These are phyloP conservation scores for Rattus rattus DNA, from an alignment of 2,113 vertebrate genomes.

Conservation along the genomic window DNA sequence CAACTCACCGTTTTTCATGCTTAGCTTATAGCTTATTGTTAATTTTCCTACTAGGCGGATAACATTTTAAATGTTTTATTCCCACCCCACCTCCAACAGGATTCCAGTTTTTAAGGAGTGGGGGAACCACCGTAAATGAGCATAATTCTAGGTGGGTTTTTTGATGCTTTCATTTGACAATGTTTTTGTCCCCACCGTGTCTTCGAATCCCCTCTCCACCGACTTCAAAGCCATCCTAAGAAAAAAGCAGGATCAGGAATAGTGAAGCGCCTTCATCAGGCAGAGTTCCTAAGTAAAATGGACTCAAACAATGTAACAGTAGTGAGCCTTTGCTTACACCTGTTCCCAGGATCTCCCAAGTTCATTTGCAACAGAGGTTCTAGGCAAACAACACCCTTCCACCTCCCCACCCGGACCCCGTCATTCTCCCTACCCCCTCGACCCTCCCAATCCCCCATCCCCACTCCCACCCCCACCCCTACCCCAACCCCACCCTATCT, in stretches of 20 bases:
- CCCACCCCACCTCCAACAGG: background rate
- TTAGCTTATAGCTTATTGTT: background rate
- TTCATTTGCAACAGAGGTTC: background rate
- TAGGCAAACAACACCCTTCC: too few species aligned
- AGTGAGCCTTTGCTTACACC: background rate
- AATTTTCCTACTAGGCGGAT: background rate
- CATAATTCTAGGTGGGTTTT: background rate
- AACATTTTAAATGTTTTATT: background rate
- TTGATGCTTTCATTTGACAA: background rate
- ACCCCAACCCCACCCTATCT: too few species aligned
- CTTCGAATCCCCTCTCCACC: background rate
- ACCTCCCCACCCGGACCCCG: background rate
- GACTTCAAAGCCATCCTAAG: background rate
- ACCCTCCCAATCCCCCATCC: too few species aligned
- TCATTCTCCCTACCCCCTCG: too few species aligned
- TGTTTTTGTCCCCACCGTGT: background rate
- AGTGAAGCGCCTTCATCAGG: background rate
- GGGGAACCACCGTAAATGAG: background rate
- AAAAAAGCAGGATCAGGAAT: background rate
- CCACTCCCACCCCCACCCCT: too few species aligned
- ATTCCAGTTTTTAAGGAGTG: background rate
- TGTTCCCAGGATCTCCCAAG: background rate
- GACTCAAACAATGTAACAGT: fast-evolving
- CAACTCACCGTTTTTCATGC: background rate
- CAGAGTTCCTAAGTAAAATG: background rate